Base-by-base conservation (phyloP, 2,888 invertebrate genomes). In the Dicyrtomina minuta region DNA sequence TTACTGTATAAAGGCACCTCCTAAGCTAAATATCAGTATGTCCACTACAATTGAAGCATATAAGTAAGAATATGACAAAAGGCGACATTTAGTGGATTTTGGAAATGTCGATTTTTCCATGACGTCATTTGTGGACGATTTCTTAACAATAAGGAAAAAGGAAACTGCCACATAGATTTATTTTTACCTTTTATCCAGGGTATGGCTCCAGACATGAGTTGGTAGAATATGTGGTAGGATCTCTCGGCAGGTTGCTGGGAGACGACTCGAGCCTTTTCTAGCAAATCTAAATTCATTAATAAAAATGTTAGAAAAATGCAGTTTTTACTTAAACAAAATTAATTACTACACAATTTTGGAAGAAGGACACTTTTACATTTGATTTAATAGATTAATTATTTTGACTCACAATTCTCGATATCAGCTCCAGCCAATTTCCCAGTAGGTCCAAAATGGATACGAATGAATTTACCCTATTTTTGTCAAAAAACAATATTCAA, bases 341-440 rank as follows among this genome's bases (percentile, higher is more conserved):
- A n/a, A n/a, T n/a, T n/a, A n/a, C n/a, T n/a, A n/a, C n/a, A n/a
- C n/a, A n/a, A n/a, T n/a, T n/a, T n/a, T n/a, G n/a, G n/a, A n/a
- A n/a, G n/a, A n/a, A n/a, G n/a, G n/a, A n/a, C n/a, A n/a, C n/a
- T n/a, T n/a, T n/a, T n/a, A n/a, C n/a, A n/a, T n/a, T n/a, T n/a
- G n/a, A n/a, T n/a, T n/a, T 44, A n/a, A 17, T 27, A 55, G 12
- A n/a, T 15, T 6, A n/a, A 33, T 27, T 5, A 17, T n/a, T n/a
- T 2, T 61, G 20, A 89, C 96, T 93, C 88, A 97, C 97, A 99
- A 82, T 97, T 96, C 86, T 99, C 99, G 85, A 99, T 99, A 86
- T 99, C 99, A 87, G 98, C 97, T 88, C 99, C 99, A 84, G 99
- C 98, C 87, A 99, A 88, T 90, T 99, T 99, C 85, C 98, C 99